These are phyloP conservation scores for Flabesymbios commensalis DNA, from an alignment of 2,888 invertebrate species.

Conservation along the genomic window DNA sequence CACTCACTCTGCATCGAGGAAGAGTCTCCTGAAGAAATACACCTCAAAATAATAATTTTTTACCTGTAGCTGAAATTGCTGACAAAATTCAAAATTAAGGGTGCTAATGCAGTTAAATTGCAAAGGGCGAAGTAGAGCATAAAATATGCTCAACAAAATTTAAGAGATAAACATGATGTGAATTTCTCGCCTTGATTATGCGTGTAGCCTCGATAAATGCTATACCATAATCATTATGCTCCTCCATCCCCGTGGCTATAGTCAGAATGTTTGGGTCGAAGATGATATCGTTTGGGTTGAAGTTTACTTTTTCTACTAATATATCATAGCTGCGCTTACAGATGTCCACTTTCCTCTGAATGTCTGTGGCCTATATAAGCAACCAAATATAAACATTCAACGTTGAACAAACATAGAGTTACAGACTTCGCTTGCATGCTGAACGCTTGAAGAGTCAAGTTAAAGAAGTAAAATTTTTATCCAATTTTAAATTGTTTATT, in stretches of 20 bases:
- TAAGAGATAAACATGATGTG: too few species aligned
- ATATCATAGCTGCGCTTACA: slow-evolving; percentile 66
- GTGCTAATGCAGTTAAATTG: too few species aligned
- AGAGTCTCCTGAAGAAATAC: slow-evolving; percentile 52
- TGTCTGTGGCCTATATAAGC: slow-evolving; percentile 63
- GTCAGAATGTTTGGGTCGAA: slow-evolving; percentile 69
- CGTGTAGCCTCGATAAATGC: slow-evolving; percentile 65
- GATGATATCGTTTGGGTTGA: slow-evolving; percentile 67
- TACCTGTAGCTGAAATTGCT: too few species aligned
- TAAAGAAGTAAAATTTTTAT: too few species aligned
- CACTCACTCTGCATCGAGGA: slow-evolving; percentile 65
- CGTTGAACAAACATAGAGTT: background rate
- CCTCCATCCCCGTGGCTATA: slow-evolving; percentile 69
- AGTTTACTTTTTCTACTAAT: slow-evolving; percentile 64
- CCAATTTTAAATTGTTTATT: too few species aligned
- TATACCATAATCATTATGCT: slow-evolving; percentile 66
- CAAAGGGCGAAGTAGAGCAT: too few species aligned
- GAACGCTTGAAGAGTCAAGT: too few species aligned
- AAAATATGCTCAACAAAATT: too few species aligned
- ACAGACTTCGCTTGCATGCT: too few species aligned
- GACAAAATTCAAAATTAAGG: too few species aligned
- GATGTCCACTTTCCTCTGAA: slow-evolving; percentile 65
- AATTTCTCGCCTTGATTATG: slow-evolving; percentile 66
- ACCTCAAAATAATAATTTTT: background rate
- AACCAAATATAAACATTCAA: background rate